phyloP scores from a whole-genome alignment of 2,113 vertebrate species.

The Microcebus murinus region DNA sequence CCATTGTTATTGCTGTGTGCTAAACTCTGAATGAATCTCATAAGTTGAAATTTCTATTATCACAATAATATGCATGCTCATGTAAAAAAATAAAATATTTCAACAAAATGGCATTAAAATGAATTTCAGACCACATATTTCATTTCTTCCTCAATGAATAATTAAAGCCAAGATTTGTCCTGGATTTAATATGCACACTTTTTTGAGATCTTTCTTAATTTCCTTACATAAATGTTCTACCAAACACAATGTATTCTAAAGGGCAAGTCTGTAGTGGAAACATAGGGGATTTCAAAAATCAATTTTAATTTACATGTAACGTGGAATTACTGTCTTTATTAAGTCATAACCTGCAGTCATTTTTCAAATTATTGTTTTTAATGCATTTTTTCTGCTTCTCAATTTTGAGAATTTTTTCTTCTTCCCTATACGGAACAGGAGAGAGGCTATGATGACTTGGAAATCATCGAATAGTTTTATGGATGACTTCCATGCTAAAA shows the following conservation, averaged over 20 bases:
- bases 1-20: neutral
- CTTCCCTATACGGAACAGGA: neutral
- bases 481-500: neutral
- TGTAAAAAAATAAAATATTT: constrained; percentile 34
- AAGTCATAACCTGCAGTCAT: neutral
- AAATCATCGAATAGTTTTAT: neutral
- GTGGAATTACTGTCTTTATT: neutral
- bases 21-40: neutral
- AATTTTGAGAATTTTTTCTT: neutral
- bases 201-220: neutral
- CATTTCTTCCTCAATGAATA: constrained; percentile 15
- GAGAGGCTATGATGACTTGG: neutral
- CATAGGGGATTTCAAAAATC: neutral
- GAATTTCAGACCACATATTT: neutral
- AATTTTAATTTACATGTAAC: neutral
- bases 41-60: neutral
- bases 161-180: neutral
- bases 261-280: neutral
- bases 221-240: neutral
- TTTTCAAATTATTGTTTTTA: constrained; percentile 1
- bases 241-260: neutral
- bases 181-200: neutral
- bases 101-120: neutral
- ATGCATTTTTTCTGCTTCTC: neutral
- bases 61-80: neutral